These are phyloP conservation scores for Pocillopora meandrina DNA, from an alignment of 92 coral and sea anemone species.

Conservation along the genomic window DNA sequence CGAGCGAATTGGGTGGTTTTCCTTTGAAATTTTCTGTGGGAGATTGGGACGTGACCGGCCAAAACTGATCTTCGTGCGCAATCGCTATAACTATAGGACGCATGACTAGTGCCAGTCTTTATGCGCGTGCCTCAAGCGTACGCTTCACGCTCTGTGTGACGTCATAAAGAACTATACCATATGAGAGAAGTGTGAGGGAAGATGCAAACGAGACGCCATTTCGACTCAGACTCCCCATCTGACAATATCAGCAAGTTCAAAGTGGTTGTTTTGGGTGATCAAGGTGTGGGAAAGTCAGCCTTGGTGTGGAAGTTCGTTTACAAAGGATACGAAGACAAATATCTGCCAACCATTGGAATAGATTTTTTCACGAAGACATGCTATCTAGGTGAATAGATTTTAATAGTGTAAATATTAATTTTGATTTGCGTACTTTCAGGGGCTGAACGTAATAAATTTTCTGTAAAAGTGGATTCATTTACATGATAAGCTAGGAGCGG, in stretches of 20 bases:
- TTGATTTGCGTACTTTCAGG: too few relatives aligned
- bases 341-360: conserved; percentile 93
- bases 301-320: conserved; percentile 82
- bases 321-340: conserved; percentile 83
- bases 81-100: background rate
- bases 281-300: conserved; percentile 97
- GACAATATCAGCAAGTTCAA: conserved; percentile 57
- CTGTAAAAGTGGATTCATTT: too few relatives aligned
- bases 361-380: conserved; percentile 89
- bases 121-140: background rate
- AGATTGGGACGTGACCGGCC: too few relatives aligned
- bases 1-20: too few relatives aligned
- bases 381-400: conserved; percentile 63
- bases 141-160: conserved; percentile 7
- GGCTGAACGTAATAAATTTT: too few relatives aligned
- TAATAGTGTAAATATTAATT: too few relatives aligned
- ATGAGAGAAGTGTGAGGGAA: background rate
- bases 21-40: too few relatives aligned
- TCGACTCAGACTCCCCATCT: conserved; percentile 30
- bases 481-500: too few relatives aligned
- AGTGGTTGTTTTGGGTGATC: conserved; percentile 90
- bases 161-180: background rate
- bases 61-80: too few relatives aligned
- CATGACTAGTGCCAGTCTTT: background rate
- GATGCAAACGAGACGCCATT: conserved; percentile 37